Evolutionary conservation across 1,140 invertebrate species (phyloP).

Genomic region (Pemphigus obesinymphae): DNA sequence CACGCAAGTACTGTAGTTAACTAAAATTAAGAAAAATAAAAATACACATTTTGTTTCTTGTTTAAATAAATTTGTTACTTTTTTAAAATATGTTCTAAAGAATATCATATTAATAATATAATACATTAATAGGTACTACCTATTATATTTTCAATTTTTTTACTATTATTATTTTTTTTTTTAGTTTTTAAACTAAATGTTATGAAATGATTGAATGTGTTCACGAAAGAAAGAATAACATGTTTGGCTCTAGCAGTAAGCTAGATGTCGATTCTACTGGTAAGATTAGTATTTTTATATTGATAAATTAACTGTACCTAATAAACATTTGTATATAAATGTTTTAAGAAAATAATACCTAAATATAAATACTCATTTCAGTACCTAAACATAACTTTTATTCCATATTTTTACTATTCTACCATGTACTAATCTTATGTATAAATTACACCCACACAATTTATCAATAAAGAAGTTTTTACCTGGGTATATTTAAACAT

Average conservation of each 20-base stretch:
- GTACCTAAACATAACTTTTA: no score
- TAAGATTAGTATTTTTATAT: not conserved
- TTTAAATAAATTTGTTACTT: not conserved
- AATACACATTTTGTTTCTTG: not conserved
- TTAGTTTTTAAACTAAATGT: not conserved
- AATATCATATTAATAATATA: no score
- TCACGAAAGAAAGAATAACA: slow-evolving; percentile 31
- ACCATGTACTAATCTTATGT: not conserved
- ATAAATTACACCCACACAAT: not conserved
- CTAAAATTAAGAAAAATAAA: not conserved
- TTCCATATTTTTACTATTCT: no score
- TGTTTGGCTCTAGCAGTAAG: slow-evolving; percentile 26
- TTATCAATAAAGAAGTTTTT: not conserved
- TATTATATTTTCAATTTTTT: not conserved
- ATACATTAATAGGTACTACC: not conserved
- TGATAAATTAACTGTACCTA: no score
- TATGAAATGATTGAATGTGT: slow-evolving; percentile 20
- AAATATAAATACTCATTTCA: no score
- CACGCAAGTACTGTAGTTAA: not conserved
- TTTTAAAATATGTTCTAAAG: not conserved
- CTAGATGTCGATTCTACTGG: slow-evolving; percentile 5
- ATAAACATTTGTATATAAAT: no score
- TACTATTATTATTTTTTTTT: not conserved
- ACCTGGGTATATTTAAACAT: not conserved
- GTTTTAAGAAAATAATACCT: no score